phyloP scores from a whole-genome alignment of 2,113 vertebrate genomes.

The Promerops cafer region DNA sequence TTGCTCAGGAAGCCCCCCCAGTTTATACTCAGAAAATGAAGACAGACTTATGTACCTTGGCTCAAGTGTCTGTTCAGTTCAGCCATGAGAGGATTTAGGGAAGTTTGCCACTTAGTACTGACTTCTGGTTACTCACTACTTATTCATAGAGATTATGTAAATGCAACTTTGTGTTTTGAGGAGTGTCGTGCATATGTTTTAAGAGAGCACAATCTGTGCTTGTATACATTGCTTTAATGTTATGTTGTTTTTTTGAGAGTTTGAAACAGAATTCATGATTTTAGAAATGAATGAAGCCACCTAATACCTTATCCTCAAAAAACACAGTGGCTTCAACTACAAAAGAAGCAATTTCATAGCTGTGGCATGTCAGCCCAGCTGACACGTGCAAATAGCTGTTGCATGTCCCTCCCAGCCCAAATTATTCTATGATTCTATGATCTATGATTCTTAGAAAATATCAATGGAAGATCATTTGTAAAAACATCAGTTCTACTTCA shows the following conservation, averaged over 20 bases:
- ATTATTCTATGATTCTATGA: not conserved
- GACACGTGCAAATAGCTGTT: not conserved
- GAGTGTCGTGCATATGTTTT: not conserved
- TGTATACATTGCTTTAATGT: not conserved
- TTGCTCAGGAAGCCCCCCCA: not conserved
- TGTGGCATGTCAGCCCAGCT: too few species aligned
- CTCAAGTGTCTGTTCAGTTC: not conserved
- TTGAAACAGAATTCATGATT: not conserved
- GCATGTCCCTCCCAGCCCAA: not conserved
- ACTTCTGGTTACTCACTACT: not conserved
- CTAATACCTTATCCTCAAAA: not conserved
- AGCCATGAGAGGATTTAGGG: not conserved
- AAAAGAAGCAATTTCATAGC: not conserved
- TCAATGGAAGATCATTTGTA: not conserved
- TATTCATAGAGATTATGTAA: not conserved
- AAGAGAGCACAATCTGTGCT: not conserved
- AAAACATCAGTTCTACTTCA: not conserved
- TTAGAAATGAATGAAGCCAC: not conserved
- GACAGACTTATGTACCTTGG: not conserved
- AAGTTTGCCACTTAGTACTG: not conserved
- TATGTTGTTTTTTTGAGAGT: not conserved
- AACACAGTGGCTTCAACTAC: not conserved
- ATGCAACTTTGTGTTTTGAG: not conserved
- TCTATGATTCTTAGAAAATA: not conserved
- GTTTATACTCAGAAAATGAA: not conserved